A percentile compares a stretch with the other conserved stretches of the same genome.
Evolutionary conservation across 1,140 invertebrate species (phyloP).

Genomic region (Listronotus oregonensis): DNA sequence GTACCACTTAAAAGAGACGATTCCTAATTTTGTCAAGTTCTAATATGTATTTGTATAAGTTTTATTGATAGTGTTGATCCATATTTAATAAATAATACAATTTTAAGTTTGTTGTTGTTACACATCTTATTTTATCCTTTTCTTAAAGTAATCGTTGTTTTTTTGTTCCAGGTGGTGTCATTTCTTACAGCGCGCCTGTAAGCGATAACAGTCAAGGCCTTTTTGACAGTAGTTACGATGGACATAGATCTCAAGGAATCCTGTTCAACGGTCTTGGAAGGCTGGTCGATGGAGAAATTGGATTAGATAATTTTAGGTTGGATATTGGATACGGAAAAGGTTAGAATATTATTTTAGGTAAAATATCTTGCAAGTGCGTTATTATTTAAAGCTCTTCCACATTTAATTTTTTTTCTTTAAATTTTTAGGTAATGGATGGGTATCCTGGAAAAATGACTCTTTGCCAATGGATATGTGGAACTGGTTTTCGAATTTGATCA

Average conservation of each 20-base stretch:
- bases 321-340: constrained; percentile 66
- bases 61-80: no score
- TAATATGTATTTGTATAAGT: no score
- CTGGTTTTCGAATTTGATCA: constrained; percentile 72
- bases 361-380: no score
- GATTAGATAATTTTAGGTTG: constrained; percentile 71
- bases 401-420: background rate
- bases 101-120: no score
- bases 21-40: no score
- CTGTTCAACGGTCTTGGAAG: constrained; percentile 68
- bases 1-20: no score
- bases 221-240: constrained; percentile 76
- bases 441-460: constrained; percentile 76
- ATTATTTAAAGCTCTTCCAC: no score
- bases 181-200: constrained; percentile 72
- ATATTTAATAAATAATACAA: no score
- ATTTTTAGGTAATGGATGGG: constrained; percentile 73
- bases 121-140: no score
- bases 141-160: no score
- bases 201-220: constrained; percentile 63
- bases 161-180: constrained; percentile 66
- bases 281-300: constrained; percentile 72
- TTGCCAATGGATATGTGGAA: constrained; percentile 61
- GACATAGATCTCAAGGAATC: constrained; percentile 59
- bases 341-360: constrained; percentile 44